phyloP scores from a whole-genome alignment of 1,140 invertebrate genomes.

The Drosophila kanapiae region DNA sequence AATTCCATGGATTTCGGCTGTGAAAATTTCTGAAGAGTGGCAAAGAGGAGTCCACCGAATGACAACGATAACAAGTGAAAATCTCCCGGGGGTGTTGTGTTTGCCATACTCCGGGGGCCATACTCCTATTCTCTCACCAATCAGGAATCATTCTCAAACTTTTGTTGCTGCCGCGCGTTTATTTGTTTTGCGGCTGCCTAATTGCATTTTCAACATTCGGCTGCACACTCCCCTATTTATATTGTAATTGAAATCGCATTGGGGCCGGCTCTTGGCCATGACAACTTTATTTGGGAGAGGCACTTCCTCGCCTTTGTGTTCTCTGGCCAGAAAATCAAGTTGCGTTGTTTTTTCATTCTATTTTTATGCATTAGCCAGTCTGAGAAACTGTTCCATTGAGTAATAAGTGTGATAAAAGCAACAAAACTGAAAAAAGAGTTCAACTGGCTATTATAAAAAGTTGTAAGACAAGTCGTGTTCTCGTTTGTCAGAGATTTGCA shows the following conservation, averaged over 20 bases:
- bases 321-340: neutral
- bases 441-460: slow-evolving; percentile 32
- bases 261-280: slow-evolving; percentile 22
- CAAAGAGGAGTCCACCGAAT: slow-evolving; percentile 2
- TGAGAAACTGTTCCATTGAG: slow-evolving; percentile 39
- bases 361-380: slow-evolving; percentile 32
- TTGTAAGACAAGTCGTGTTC: slow-evolving; percentile 5
- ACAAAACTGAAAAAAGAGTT: slow-evolving; percentile 12
- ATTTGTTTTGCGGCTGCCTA: slow-evolving; percentile 70
- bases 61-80: slow-evolving; percentile 43
- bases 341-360: slow-evolving; percentile 24
- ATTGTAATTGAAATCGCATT: slow-evolving; percentile 47
- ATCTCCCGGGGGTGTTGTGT: slow-evolving; percentile 3
- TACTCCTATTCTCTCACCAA: slow-evolving; percentile 1
- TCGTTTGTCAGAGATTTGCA: slow-evolving; percentile 14
- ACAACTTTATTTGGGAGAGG: slow-evolving; percentile 46
- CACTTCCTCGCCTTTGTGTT: slow-evolving; percentile 24
- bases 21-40: slow-evolving; percentile 29
- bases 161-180: slow-evolving; percentile 39
- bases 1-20: slow-evolving; percentile 34
- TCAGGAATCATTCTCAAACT: slow-evolving; percentile 41
- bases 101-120: neutral
- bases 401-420: slow-evolving; percentile 11
- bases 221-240: slow-evolving; percentile 33
- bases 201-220: slow-evolving; percentile 69